Percentiles rank a stretch among this genome's conserved stretches.
phyloP scores from a whole-genome alignment of 1,140 invertebrate genomes.

The Drosophila novamexicana region DNA sequence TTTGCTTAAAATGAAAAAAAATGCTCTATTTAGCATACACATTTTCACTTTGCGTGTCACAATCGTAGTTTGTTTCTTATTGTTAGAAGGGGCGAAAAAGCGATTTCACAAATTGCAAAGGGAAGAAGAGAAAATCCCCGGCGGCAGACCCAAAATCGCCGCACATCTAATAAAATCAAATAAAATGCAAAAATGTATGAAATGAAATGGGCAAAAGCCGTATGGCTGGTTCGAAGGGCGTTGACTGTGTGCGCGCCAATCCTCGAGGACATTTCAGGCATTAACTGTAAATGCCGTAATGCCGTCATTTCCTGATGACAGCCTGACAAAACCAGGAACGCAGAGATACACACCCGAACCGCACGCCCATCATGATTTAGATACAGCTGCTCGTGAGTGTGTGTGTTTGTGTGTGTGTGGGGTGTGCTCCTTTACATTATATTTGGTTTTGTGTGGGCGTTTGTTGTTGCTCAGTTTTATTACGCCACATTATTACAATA shows the following conservation, averaged over 20 bases:
- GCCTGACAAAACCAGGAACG: constrained; percentile 33
- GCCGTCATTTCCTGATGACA: constrained; percentile 79
- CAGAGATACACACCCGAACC: constrained; percentile 18
- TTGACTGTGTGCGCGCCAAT: constrained; percentile 53
- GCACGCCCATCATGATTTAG: constrained; percentile 28
- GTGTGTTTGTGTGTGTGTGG: not conserved
- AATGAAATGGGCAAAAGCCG: constrained; percentile 38
- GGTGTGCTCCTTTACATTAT: constrained; percentile 16
- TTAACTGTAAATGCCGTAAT: constrained; percentile 80
- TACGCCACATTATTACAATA: constrained; percentile 72
- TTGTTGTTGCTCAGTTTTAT: constrained; percentile 49
- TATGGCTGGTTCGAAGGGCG: constrained; percentile 2
- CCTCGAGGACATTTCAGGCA: constrained; percentile 74
- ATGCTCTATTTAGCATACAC: constrained; percentile 40
- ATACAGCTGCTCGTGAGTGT: constrained; percentile 23
- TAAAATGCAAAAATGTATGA: constrained; percentile 71
- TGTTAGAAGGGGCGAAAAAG: constrained; percentile 4
- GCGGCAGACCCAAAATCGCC: constrained; percentile 15
- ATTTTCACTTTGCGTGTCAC: constrained; percentile 15
- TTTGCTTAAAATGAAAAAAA: constrained; percentile 6
- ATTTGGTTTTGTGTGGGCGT: constrained; percentile 16
- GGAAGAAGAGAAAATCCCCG: constrained; percentile 1
- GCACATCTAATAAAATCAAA: constrained; percentile 72
- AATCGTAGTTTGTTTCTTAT: constrained; percentile 25
- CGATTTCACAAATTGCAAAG: not conserved